Evolutionary conservation across 2,113 vertebrate genomes (phyloP).

Genomic region (Marcusenius ussheri): DNA sequence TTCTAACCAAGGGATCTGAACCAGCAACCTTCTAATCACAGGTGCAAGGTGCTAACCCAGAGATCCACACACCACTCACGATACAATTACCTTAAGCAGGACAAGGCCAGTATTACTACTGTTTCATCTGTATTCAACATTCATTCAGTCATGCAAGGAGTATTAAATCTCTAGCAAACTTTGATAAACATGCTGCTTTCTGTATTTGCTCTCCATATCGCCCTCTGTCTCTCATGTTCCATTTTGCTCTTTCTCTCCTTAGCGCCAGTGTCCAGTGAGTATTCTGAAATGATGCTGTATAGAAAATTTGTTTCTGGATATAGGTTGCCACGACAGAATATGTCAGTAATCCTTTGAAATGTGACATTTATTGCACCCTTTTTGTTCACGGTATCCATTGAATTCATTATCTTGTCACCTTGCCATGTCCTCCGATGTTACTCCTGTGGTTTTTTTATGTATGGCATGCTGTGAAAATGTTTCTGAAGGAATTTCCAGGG

Average conservation of each 20-base stretch:
- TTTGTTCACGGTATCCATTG: constrained; percentile 36
- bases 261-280: constrained; percentile 26
- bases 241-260: constrained; percentile 21
- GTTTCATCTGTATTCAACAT: neutral
- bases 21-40: neutral
- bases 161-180: neutral
- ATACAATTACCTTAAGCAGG: neutral
- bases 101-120: neutral
- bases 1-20: neutral
- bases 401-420: constrained; percentile 42
- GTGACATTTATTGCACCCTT: constrained; percentile 47
- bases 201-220: constrained; percentile 27
- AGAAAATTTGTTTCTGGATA: constrained; percentile 36
- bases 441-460: constrained; percentile 20
- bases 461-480: constrained; percentile 29
- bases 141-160: neutral
- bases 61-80: neutral
- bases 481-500: constrained; percentile 24
- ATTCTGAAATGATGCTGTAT: constrained; percentile 23
- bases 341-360: constrained; percentile 46
- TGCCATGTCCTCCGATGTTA: constrained; percentile 33
- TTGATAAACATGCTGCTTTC: constrained; percentile 25
- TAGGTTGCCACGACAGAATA: constrained; percentile 34
- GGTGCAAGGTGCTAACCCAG: neutral
- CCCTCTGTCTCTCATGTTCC: neutral